A percentile compares a stretch with the other conserved stretches of the same genome.
Evolutionary conservation across 2,888 invertebrate genomes (phyloP).

Genomic region (Orchestes rusci): DNA sequence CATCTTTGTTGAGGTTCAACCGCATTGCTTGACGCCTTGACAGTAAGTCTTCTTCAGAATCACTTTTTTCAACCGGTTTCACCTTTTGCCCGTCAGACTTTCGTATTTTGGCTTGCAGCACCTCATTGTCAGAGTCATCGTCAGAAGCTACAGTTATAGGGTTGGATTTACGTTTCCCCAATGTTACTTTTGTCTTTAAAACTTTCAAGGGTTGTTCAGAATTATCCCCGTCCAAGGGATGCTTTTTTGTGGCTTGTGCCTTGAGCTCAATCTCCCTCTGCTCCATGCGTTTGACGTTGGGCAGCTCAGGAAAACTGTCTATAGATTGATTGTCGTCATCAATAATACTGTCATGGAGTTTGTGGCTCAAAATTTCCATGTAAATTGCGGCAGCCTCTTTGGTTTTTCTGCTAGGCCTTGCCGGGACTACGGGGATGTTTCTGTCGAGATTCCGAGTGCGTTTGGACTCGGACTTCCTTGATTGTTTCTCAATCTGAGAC

Average conservation of each 20-base stretch:
- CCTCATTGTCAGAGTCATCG: slow-evolving; percentile 22
- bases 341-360: slow-evolving; percentile 55
- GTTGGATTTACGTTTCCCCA: slow-evolving; percentile 15
- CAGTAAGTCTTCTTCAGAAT: slow-evolving; percentile 11
- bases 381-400: slow-evolving; percentile 70
- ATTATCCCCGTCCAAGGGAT: slow-evolving; percentile 19
- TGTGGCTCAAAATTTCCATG: slow-evolving; percentile 66
- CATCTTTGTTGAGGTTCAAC: slow-evolving; percentile 23
- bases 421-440: slow-evolving; percentile 18
- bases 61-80: neutral
- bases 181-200: neutral
- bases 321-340: slow-evolving; percentile 58
- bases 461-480: no score
- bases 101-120: slow-evolving; percentile 23
- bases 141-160: slow-evolving; percentile 8
- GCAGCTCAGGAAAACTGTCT: slow-evolving; percentile 61
- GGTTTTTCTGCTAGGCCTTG: slow-evolving; percentile 59
- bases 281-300: slow-evolving; percentile 55
- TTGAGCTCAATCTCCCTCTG: slow-evolving; percentile 55
- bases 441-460: slow-evolving; percentile 9
- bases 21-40: slow-evolving; percentile 29
- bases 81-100: slow-evolving; percentile 9
- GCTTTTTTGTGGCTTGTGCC: slow-evolving; percentile 39
- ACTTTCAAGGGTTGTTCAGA: slow-evolving; percentile 4
- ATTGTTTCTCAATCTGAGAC: no score